Base-by-base conservation (phyloP, 2,888 invertebrate genomes). In the Xestobium rufovillosum region DNA sequence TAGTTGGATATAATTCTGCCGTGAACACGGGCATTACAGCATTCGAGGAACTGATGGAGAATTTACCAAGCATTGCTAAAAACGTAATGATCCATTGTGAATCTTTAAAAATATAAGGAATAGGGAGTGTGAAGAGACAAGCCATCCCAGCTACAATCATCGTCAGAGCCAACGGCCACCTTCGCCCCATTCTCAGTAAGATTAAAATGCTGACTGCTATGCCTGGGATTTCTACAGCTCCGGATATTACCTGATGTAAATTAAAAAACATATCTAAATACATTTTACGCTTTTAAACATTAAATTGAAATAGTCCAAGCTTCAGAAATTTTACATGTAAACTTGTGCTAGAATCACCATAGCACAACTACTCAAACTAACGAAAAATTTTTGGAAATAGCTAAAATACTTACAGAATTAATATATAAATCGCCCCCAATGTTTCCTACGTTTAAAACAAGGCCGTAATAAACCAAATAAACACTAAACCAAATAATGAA, bases 31-130 rank as follows among this genome's bases (percentile, higher is more conserved):
- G 86, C 69, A 85, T 70, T 51, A 85, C 80, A 55, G 81, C 84
- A 53, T 86, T 87, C 12, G 83, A 80, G 1, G 81, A 76, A 26
- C 83, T 82, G 34, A 86, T 81, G 14, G 81, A 77, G 52, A 86
- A 84, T 66, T 86, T 84, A 54, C 84, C 84, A 41, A 81, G 71
- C 82, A 86, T 83, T 28, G 83, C 72, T 48, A 83, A 74, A n/a
- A 75, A 71, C 26, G 83, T 79, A 62, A 78, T 76, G 30, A 80
- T 57, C 82, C 81, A 83, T 30, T 78, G 72, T 14, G 76, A 62
- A 47, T 73, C 57, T 26, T 69, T 67, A 2, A 71, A 66, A 39
- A 72, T 64, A 28, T 68, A 68, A 65, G 53, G 73, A 59, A 55
- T 70, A 46, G 55, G 75, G 62, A 59, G 69, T 60, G 57, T 75